phyloP scores from a whole-genome alignment of 2,797 vertebrate genomes.

The Onychomys leucogaster region DNA sequence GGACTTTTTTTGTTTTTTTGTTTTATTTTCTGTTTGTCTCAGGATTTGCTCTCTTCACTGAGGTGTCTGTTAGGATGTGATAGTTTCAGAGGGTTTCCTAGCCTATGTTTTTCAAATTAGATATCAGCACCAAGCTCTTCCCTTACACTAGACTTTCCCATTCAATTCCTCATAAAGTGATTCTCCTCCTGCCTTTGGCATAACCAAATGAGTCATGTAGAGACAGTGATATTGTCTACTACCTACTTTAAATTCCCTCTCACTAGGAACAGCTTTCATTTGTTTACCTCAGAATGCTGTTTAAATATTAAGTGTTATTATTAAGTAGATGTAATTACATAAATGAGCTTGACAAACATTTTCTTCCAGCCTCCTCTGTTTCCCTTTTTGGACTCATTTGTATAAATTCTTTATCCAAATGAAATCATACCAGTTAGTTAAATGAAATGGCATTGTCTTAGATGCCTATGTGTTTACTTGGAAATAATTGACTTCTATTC shows the following conservation, averaged over 20 bases:
- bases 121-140: not conserved
- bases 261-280: not conserved
- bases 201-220: not conserved
- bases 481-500: not conserved
- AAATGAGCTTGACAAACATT: not conserved
- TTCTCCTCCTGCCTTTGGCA: not conserved
- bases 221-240: not conserved
- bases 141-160: not conserved
- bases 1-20: not conserved
- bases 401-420: constrained; percentile 12
- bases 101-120: not conserved
- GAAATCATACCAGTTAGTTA: constrained; percentile 17
- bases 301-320: constrained; percentile 31
- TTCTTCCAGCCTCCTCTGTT: not conserved
- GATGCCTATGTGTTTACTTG: not conserved
- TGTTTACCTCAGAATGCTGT: not conserved
- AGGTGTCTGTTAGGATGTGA: not conserved
- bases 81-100: not conserved
- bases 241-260: not conserved
- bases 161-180: not conserved
- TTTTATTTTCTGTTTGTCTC: not conserved
- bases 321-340: constrained; percentile 7
- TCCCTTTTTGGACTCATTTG: constrained; percentile 7
- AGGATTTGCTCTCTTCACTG: not conserved
- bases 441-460: constrained; percentile 13